Evolutionary conservation across 23 tunicate genomes (phyloP).

Genomic region (Styela plicata): DNA sequence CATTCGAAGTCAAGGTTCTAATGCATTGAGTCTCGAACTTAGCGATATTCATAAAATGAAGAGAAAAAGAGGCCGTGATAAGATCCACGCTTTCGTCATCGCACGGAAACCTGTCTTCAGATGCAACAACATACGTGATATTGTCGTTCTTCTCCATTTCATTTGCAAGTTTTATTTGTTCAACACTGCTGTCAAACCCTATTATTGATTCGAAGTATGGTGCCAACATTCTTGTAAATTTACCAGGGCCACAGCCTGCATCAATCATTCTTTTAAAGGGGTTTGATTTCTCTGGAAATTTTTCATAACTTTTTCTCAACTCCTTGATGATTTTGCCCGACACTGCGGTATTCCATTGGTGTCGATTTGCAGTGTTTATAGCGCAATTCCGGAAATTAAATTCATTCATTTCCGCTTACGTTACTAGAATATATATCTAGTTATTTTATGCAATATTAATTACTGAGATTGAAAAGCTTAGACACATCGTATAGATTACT

Average conservation of each 20-base stretch:
- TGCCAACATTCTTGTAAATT: neutral
- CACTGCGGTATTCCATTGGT: too few species aligned
- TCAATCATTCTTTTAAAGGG: neutral
- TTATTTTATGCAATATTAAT: too few species aligned
- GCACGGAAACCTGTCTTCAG: neutral
- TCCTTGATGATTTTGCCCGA: neutral
- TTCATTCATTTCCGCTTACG: too few species aligned
- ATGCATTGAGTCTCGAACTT: neutral
- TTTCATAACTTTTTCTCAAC: neutral
- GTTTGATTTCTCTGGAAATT: neutral
- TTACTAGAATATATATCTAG: too few species aligned
- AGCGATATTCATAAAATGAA: neutral
- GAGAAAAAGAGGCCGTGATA: neutral
- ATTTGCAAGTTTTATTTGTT: neutral
- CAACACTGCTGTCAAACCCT: neutral
- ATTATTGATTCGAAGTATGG: neutral
- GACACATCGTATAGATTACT: too few species aligned
- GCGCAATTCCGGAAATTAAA: too few species aligned
- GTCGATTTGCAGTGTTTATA: too few species aligned
- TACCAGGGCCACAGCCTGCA: neutral
- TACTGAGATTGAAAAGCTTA: too few species aligned
- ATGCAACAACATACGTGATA: neutral
- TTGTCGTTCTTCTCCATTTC: neutral
- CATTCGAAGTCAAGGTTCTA: neutral
- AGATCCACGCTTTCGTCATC: neutral